Evolutionary conservation across 2,113 vertebrate species (phyloP), one percentile per base, ranked within the genome.

Genomic region (Bothrops jararaca): DNA sequence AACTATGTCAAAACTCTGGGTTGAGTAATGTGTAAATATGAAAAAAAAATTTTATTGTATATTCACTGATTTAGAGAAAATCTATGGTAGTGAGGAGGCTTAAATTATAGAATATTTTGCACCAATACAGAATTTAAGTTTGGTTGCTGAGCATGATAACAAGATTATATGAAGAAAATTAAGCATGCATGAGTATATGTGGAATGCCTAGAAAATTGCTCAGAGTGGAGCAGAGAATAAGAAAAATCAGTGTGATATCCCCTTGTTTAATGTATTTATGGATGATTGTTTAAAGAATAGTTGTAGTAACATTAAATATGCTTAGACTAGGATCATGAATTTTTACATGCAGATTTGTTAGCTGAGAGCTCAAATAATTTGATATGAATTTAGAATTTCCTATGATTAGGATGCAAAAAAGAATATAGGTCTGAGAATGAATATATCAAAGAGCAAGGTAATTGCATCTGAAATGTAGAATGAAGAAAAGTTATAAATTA

Each of bases 1-100:
- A 93, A 88, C 94, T 94, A 91, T 8, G 10, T 92, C 91, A 74
- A 42, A 90, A 90, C 42, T 8, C 93, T 93, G 89, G 45, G n/a
- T 22, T 80, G 34, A 80, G 18, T 39, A 80, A 80, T 39, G 34
- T 22, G 34, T 80, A 34, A 39, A 39, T 20, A 34, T 80, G 69
- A 80, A 80, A 80, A 80, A 18, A 39, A 39, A 80, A 20, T 39
- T 39, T 39, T 39, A 80, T 3, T 80, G 7, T 39, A 22, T 34
- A 80, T 39, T 8, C 69, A 80, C 3, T 39, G 69, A 39, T 80
- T 80, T 80, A 80, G 69, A 80, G 69, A 80, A 69, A 80, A 80
- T 8, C 26, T 69, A 9, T 39, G 34, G 18, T 39, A 80, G 34
- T 80, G 69, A 39, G 15, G 69, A 80, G 18, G 34, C 69, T 80